Base-by-base conservation (phyloP, 2,113 vertebrate genomes). In the Vulpes ferrilata region DNA sequence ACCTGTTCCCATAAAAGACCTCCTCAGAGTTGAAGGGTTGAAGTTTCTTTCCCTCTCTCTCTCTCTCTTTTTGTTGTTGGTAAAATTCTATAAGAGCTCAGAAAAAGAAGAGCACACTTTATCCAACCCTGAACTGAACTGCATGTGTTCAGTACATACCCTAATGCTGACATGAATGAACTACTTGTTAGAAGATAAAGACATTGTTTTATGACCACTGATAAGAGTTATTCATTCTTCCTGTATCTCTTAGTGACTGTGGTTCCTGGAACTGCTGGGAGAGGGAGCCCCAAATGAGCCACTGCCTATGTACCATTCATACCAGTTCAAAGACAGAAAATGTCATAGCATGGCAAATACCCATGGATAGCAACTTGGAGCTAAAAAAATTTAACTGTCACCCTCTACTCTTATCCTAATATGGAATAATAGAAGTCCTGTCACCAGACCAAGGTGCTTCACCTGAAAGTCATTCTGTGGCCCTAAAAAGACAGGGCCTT, bases 181-280 rank as follows among this genome's bases (percentile, higher is more conserved):
- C 65, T 57, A 67, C n/a, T 79, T 85, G 32, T 93, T n/a, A 94
- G n/a, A 73, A 64, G 62, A 95, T 60, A 90, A 81, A 92, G 16
- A 38, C 48, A 67, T 15, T 65, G 43, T 81, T 5, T 6, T 67
- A 5, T 57, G 79, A 27, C 2, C 23, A 73, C 20, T 30, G 35
- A 38, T 17, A 62, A 80, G 25, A 86, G 5, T 53, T 93, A 38
- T 48, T 88, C 30, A 76, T 25, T 43, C 67, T 69, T 88, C 48
- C 32, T n/a, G 16, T 3, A 71, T 62, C 9, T 93, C 57, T 69
- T 73, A 20, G 35, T 83, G 55, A 96, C 55, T 25, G 4, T 73
- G 60, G 55, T 38, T 69, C 60, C 86, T 88, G 55, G 55, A 38
- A 87, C 60, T 69, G 8, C 11, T 93, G 10, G 82, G 51, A 95